A percentile compares a stretch with the other conserved stretches of the same genome.
Evolutionary conservation across 2,888 invertebrate genomes (phyloP).

Genomic region (Baccha elongata): DNA sequence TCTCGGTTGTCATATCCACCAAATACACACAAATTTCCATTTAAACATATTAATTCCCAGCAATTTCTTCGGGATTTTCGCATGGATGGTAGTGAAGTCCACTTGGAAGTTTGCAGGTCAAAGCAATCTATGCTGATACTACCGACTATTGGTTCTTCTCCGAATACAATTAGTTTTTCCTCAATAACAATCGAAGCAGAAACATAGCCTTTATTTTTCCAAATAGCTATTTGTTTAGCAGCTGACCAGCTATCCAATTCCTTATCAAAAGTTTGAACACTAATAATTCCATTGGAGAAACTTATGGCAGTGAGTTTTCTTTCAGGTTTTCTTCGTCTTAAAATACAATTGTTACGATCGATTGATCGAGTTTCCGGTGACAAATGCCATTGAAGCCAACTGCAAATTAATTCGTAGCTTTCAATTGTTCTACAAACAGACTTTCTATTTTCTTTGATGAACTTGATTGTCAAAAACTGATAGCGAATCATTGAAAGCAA

Average conservation of each 20-base stretch:
- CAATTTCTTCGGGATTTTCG: neutral
- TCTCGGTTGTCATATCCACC: neutral
- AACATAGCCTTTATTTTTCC: neutral
- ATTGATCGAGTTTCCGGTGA: too few relatives aligned
- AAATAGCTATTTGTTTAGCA: neutral
- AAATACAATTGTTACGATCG: too few relatives aligned
- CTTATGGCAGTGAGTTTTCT: neutral
- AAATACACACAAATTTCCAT: neutral
- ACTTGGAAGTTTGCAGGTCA: neutral
- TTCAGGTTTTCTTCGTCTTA: too few relatives aligned
- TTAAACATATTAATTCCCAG: neutral
- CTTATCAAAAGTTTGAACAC: neutral
- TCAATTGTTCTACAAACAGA: neutral
- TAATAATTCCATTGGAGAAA: neutral
- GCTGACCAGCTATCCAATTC: neutral
- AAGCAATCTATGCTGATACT: neutral
- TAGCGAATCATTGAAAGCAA: neutral
- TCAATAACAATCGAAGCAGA: neutral
- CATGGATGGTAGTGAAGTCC: neutral
- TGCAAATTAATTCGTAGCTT: neutral
- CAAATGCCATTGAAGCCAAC: constrained; percentile 1
- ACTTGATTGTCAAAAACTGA: neutral
- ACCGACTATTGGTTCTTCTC: neutral
- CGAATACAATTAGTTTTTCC: neutral
- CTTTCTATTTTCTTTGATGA: neutral